Base-by-base conservation (phyloP, 2,797 vertebrate species). In the Typhlichthys eigenmanni region DNA sequence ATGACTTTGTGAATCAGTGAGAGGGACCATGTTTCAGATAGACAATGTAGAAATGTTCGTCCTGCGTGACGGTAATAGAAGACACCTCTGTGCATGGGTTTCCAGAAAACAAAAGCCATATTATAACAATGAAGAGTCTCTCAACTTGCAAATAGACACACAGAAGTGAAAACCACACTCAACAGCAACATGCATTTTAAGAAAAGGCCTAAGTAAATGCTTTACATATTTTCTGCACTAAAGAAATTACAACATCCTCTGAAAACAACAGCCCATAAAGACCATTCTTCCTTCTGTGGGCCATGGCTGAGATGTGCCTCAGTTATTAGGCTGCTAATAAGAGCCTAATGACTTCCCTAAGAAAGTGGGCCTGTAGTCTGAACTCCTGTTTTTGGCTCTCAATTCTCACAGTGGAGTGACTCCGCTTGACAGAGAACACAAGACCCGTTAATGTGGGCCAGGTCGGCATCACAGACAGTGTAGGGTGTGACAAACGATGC, bases 341-440 rank as follows among this genome's bases (percentile, higher is more conserved):
- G 17, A 47, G 13, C 34, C 19, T 24, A 55, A 38, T 54, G 53
- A 50, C 13, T 52, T 14, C 54, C 11, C 0, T 13, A 17, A 32
- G 12, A 32, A 29, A 58, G 10, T 47, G 11, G 45, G 51, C 46
- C 13, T 32, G 19, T 47, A 62, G 56, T 60, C 58, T 78, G 58
- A 69, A 82, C 80, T 81, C 72, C 47, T 4, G 13, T 32, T 63
- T 29, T 64, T 74, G 56, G 71, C 59, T 17, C 16, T 17, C 81
- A 85, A 85, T 85, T 71, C 76, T 72, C 43, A 56, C 53, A 7
- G 38, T 54, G 9, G 32, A 71, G 75, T 12, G 66, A 62, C 9
- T 34, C 60, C 48, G 47, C 58, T 64, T 76, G 84, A 83, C 78
- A 80, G 60, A 82, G 83, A 89, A 85, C 84, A 85, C 86, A 85